These are phyloP conservation scores for Aphrocallistes beatrix DNA, from an alignment of 37 sponge, comb jelly and placozoan species.

Conservation along the genomic window DNA sequence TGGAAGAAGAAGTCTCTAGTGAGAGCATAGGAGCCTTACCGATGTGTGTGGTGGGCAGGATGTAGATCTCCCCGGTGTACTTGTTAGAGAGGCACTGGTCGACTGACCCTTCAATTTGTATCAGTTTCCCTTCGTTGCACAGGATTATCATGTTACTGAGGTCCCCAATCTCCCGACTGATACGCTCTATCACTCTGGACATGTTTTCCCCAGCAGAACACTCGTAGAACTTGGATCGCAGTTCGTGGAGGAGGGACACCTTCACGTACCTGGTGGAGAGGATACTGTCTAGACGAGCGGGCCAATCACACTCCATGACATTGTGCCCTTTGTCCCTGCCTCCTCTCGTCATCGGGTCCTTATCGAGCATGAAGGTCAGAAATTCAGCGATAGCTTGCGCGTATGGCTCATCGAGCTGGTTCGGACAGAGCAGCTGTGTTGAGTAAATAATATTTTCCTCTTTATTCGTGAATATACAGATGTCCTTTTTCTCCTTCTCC, in stretches of 20 bases:
- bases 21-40: neutral
- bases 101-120: neutral
- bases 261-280: neutral
- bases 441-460: neutral
- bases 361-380: neutral
- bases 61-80: neutral
- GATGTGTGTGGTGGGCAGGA: neutral
- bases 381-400: neutral
- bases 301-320: neutral
- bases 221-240: neutral
- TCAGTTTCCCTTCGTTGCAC: neutral
- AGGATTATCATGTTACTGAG: neutral
- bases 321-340: neutral
- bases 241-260: neutral
- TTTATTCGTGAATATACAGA: neutral
- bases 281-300: neutral
- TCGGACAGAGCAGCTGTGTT: neutral
- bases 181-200: neutral
- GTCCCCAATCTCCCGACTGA: neutral
- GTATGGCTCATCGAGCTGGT: neutral
- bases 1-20: neutral
- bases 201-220: neutral
- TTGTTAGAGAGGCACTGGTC: conserved; percentile 8
- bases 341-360: neutral
- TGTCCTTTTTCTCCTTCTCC: neutral